phyloP scores from a whole-genome alignment of 2,797 vertebrate species.

The Gambelia wislizenii region DNA sequence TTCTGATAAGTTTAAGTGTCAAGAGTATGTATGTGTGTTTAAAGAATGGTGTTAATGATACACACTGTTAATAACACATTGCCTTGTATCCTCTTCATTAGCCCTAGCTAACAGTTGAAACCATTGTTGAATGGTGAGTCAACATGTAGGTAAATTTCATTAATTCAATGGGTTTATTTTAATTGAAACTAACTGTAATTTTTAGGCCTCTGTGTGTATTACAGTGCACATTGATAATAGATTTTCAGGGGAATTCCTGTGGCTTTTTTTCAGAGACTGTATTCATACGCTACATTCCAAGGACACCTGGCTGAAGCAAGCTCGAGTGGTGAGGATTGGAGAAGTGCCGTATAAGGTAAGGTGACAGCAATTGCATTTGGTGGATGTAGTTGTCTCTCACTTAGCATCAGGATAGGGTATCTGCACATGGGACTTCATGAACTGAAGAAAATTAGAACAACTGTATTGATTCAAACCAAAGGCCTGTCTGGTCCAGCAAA shows the following conservation, averaged over 20 bases:
- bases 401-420: too few relatives aligned
- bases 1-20: not conserved
- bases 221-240: not conserved
- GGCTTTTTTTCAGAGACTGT: conserved; percentile 84
- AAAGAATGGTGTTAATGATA: not conserved
- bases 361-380: not conserved
- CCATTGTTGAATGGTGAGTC: too few relatives aligned
- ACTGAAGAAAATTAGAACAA: not conserved
- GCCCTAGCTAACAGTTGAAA: too few relatives aligned
- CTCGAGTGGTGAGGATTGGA: conserved; percentile 90
- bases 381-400: not conserved
- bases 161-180: too few relatives aligned
- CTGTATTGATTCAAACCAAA: not conserved
- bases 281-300: conserved; percentile 93
- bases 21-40: too few relatives aligned
- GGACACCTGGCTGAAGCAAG: conserved; percentile 97
- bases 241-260: rapidly evolving
- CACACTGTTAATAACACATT: not conserved
- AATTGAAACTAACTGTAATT: too few relatives aligned
- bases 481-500: not conserved
- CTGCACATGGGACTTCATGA: not conserved
- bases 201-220: not conserved
- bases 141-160: too few relatives aligned
- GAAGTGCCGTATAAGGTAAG: conserved; percentile 94
- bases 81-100: too few relatives aligned